These are phyloP conservation scores for Aphis gossypii DNA, from an alignment of 1,140 invertebrate species.

Conservation along the genomic window DNA sequence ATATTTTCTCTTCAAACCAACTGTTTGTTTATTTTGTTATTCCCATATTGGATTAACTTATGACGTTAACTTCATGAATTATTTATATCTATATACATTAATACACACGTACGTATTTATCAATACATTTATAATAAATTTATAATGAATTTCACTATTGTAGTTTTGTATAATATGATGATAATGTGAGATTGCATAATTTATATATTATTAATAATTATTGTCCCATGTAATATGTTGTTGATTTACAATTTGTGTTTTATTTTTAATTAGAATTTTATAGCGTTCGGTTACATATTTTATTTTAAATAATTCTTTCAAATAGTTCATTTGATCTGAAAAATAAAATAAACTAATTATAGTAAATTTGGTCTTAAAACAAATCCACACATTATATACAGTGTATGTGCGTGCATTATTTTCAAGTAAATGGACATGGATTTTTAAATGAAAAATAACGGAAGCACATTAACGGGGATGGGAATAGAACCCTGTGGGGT, in stretches of 20 bases:
- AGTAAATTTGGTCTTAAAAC: background rate
- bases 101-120: background rate
- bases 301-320: background rate
- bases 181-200: background rate
- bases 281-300: background rate
- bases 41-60: background rate
- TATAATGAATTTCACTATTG: background rate
- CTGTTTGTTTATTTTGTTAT: background rate
- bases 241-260: background rate
- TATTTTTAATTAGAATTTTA: background rate
- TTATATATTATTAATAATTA: background rate
- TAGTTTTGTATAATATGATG: background rate
- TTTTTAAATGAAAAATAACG: conserved; percentile 7
- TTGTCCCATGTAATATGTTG: background rate
- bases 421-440: background rate
- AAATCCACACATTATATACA: background rate
- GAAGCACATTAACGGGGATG: background rate
- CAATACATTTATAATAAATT: background rate
- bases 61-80: background rate
- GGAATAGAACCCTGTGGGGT: background rate
- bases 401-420: background rate
- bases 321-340: background rate
- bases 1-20: background rate
- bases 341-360: background rate
- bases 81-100: background rate